These are phyloP conservation scores for Mastacembelus armatus DNA, from an alignment of 2,797 vertebrate genomes.

Conservation along the genomic window DNA sequence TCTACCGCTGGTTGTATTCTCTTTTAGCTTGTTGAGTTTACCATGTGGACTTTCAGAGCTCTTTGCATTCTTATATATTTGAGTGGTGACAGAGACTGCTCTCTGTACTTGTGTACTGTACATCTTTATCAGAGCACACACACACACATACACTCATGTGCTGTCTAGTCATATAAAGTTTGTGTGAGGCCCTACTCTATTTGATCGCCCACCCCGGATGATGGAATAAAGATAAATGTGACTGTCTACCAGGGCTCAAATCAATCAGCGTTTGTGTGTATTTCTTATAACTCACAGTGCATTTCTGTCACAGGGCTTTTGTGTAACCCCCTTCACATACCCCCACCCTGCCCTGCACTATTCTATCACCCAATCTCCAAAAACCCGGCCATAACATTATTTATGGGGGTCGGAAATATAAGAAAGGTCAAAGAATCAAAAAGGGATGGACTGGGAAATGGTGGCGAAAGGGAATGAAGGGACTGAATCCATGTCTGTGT, in stretches of 20 bases:
- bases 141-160: slow-evolving; percentile 4
- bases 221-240: slow-evolving; percentile 87
- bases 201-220: slow-evolving; percentile 68
- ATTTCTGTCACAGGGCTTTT: slow-evolving; percentile 85
- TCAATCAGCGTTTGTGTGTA: slow-evolving; percentile 89
- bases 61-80: neutral
- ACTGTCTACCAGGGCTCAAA: slow-evolving; percentile 77
- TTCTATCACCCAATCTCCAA: slow-evolving; percentile 42
- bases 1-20: neutral
- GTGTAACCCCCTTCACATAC: slow-evolving; percentile 68
- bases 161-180: slow-evolving; percentile 48
- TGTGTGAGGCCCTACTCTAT: slow-evolving; percentile 39
- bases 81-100: slow-evolving; percentile 9
- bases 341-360: slow-evolving; percentile 40
- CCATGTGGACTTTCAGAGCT: neutral
- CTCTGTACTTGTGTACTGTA: slow-evolving; percentile 13
- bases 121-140: slow-evolving; percentile 14
- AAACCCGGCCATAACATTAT: slow-evolving; percentile 75
- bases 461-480: slow-evolving; percentile 12
- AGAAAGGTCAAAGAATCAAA: slow-evolving; percentile 84
- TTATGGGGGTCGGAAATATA: slow-evolving; percentile 83
- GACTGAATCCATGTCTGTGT: slow-evolving; percentile 10
- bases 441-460: slow-evolving; percentile 38
- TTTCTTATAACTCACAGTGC: slow-evolving; percentile 89
- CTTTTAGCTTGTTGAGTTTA: neutral